These are phyloP conservation scores for Nebria ingens DNA, from an alignment of 1,140 invertebrate species.

Conservation along the genomic window DNA sequence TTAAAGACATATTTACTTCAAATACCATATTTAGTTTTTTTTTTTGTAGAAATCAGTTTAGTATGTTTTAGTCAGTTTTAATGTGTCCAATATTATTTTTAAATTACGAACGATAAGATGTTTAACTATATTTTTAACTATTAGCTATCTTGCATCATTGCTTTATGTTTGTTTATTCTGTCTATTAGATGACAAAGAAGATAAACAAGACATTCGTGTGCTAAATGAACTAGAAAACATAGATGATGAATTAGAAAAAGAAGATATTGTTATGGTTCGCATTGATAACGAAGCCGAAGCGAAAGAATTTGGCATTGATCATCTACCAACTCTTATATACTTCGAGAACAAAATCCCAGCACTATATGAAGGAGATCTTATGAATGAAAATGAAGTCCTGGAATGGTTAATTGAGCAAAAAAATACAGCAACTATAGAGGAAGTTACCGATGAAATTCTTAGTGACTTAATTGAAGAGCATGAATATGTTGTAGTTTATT, in stretches of 20 bases:
- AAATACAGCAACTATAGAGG: constrained; percentile 84
- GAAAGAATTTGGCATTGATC: constrained; percentile 83
- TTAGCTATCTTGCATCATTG: not conserved
- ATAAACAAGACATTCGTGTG: constrained; percentile 78
- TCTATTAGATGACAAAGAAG: constrained; percentile 72
- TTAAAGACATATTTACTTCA: too few species aligned
- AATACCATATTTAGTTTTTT: too few species aligned
- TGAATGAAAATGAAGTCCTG: constrained; percentile 85
- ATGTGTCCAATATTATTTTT: too few species aligned
- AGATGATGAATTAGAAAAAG: constrained; percentile 82
- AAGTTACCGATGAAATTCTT: constrained; percentile 87
- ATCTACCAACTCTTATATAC: constrained; percentile 77
- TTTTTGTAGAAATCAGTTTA: too few species aligned
- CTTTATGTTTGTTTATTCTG: not conserved
- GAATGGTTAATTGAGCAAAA: constrained; percentile 86
- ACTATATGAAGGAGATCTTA: constrained; percentile 82
- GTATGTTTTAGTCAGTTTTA: too few species aligned
- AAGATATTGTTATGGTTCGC: constrained; percentile 81
- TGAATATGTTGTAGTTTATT: constrained; percentile 89
- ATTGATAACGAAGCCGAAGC: constrained; percentile 81
- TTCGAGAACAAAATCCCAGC: constrained; percentile 88
- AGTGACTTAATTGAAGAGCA: constrained; percentile 78
- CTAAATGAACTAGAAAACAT: constrained; percentile 86
- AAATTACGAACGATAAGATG: too few species aligned
- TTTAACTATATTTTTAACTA: constrained; percentile 16